Evolutionary conservation across 2,888 invertebrate genomes (phyloP).

Genomic region (Orthosia cruda): DNA sequence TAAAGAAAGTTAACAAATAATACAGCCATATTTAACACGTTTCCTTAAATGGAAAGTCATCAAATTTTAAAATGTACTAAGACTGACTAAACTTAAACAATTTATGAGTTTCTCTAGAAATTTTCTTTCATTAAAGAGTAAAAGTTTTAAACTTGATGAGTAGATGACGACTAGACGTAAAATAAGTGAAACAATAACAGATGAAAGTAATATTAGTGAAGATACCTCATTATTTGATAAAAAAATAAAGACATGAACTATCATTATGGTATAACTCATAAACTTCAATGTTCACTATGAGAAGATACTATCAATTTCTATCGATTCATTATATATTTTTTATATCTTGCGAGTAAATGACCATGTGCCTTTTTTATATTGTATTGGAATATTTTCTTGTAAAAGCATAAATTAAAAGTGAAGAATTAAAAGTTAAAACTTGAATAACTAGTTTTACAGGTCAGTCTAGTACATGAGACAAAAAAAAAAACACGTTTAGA

Average conservation of each 20-base stretch:
- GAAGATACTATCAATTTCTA: slow-evolving; percentile 14
- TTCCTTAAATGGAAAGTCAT: background rate
- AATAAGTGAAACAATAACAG: background rate
- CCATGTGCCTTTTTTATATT: background rate
- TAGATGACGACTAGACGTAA: background rate
- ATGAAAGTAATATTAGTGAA: slow-evolving; percentile 1
- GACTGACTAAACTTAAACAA: background rate
- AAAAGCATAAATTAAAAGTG: slow-evolving; percentile 2
- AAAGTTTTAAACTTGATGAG: slow-evolving; percentile 4
- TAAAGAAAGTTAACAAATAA: background rate
- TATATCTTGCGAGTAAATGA: background rate
- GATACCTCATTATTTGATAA: background rate
- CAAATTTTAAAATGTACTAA: background rate
- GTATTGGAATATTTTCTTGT: background rate
- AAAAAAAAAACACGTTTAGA: slow-evolving; percentile 20
- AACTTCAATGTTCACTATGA: background rate
- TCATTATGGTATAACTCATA: background rate
- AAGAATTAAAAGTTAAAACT: slow-evolving; percentile 14
- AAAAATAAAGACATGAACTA: background rate
- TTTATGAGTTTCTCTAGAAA: slow-evolving; percentile 1
- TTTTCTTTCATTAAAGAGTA: background rate
- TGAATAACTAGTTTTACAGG: slow-evolving; percentile 27
- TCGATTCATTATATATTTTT: background rate
- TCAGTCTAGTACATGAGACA: background rate
- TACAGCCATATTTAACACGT: background rate